phyloP scores from a whole-genome alignment of 2,797 vertebrate genomes.

The Enteromius anoplus region DNA sequence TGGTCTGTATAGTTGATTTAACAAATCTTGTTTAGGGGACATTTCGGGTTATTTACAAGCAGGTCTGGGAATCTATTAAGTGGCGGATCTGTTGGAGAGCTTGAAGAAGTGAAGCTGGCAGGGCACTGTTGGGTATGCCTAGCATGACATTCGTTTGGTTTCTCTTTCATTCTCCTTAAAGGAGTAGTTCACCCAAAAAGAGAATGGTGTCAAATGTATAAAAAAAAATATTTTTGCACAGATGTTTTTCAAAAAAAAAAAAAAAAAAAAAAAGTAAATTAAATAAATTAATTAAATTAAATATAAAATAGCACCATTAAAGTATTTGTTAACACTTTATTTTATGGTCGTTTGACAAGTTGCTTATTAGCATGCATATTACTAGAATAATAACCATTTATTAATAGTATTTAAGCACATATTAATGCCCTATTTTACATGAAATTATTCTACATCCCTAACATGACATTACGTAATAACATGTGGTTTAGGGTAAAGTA shows the following conservation, averaged over 20 bases:
- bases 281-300: too few relatives aligned
- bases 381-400: too few relatives aligned
- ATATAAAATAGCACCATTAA: not conserved
- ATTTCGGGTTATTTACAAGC: not conserved
- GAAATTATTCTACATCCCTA: too few relatives aligned
- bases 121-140: not conserved
- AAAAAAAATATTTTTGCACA: not conserved
- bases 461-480: not conserved
- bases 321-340: too few relatives aligned
- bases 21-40: slow-evolving; percentile 35
- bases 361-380: too few relatives aligned
- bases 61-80: slow-evolving; percentile 15
- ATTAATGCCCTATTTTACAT: too few relatives aligned
- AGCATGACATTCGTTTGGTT: not conserved
- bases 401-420: too few relatives aligned
- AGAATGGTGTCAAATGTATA: not conserved
- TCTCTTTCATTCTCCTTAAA: not conserved
- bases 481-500: not conserved
- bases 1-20: slow-evolving; percentile 30
- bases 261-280: not conserved
- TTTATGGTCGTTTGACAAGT: too few relatives aligned
- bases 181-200: not conserved
- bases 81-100: not conserved
- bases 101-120: not conserved
- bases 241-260: not conserved